phyloP scores from a whole-genome alignment of 2,888 invertebrate genomes.

The Prosopocoilus inquinatus region DNA sequence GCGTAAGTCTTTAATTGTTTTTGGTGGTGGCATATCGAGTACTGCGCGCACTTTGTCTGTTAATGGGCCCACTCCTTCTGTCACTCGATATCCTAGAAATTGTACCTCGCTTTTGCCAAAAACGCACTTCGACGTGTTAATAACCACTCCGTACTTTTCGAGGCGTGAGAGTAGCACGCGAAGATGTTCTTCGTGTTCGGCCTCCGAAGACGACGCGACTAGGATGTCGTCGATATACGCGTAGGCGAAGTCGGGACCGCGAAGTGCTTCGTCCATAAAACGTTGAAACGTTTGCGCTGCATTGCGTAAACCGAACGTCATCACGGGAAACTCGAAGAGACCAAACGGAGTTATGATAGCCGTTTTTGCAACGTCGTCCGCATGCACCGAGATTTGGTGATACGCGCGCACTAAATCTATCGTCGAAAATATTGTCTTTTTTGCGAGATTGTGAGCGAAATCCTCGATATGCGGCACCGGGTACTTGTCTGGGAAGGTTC shows the following conservation, averaged over 20 bases:
- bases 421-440: slow-evolving; percentile 18
- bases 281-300: slow-evolving; percentile 47
- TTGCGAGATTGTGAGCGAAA: no score
- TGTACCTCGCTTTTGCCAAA: background rate
- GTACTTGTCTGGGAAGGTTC: slow-evolving; percentile 27
- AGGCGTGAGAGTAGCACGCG: background rate
- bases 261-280: slow-evolving; percentile 38
- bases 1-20: slow-evolving; percentile 33
- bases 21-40: background rate
- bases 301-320: slow-evolving; percentile 44
- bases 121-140: background rate
- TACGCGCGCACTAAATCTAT: slow-evolving; percentile 43
- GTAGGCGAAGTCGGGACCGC: slow-evolving; percentile 37
- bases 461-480: slow-evolving; percentile 27
- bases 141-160: background rate
- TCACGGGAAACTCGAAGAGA: slow-evolving; percentile 35
- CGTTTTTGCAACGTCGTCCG: slow-evolving; percentile 37
- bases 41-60: background rate
- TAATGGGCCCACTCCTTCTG: background rate
- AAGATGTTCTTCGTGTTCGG: background rate
- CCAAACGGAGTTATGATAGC: slow-evolving; percentile 33
- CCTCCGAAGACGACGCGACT: slow-evolving; percentile 26
- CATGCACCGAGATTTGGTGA: slow-evolving; percentile 41
- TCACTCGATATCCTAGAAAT: background rate
- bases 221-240: slow-evolving; percentile 27